Conservation (phyloP, 1,140 invertebrate genomes). For the Drosophila pallidifrons region DNA sequence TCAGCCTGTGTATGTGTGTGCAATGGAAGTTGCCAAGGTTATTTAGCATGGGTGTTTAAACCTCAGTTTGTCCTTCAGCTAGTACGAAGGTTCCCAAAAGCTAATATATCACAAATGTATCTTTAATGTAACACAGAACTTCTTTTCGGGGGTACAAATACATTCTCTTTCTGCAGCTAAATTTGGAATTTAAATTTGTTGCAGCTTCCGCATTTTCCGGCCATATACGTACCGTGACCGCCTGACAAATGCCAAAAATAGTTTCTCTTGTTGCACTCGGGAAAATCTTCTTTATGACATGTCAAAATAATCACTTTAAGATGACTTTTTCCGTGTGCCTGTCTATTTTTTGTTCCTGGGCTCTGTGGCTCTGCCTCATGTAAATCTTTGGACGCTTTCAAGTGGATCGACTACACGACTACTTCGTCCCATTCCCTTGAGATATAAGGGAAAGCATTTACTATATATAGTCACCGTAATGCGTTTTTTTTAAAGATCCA, state of each 20-base stretch:
- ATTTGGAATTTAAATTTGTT: constrained; percentile 13
- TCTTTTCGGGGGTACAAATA: not conserved
- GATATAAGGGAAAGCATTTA: constrained; percentile 1
- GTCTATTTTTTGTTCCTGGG: constrained; percentile 6
- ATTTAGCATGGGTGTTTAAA: not conserved
- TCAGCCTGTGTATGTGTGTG: constrained; percentile 1
- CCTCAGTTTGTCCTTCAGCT: constrained; percentile 18
- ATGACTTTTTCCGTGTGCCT: constrained; percentile 27
- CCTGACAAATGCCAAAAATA: constrained; percentile 45
- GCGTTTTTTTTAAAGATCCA: not conserved
- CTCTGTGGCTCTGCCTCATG: constrained; percentile 17
- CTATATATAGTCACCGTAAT: not conserved
- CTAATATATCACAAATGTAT: not conserved
- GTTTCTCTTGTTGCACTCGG: constrained; percentile 16
- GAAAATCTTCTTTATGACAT: constrained; percentile 31
- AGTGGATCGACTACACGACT: constrained; percentile 19
- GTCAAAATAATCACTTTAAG: constrained; percentile 47
- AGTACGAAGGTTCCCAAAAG: not conserved
- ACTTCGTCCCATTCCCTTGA: not conserved
- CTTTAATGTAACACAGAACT: not conserved
- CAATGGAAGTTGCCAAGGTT: constrained; percentile 40
- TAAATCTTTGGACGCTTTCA: constrained; percentile 18
- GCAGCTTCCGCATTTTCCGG: constrained; percentile 39
- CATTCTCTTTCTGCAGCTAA: not conserved
- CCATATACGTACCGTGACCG: constrained; percentile 6